A percentile compares a stretch with the other conserved stretches of the same genome.
Evolutionary conservation across 2,113 vertebrate species (phyloP).

Genomic region (Fregata magnificens): DNA sequence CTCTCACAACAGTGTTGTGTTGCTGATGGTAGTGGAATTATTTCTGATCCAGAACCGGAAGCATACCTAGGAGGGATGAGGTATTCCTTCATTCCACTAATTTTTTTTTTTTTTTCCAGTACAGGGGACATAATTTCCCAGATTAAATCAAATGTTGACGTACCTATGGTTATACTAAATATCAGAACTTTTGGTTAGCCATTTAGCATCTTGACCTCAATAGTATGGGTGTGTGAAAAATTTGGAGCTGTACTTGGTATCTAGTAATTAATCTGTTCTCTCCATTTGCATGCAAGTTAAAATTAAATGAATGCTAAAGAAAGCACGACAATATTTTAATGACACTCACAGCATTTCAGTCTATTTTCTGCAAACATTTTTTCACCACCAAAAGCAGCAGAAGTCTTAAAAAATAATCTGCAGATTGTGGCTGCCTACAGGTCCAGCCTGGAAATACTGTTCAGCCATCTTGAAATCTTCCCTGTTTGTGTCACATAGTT

Average conservation of each 20-base stretch:
- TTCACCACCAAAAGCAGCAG: background rate
- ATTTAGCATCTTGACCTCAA: background rate
- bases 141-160: background rate
- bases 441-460: background rate
- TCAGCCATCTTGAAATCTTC: background rate
- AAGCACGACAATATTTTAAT: background rate
- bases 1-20: background rate
- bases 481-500: background rate
- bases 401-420: background rate
- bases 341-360: background rate
- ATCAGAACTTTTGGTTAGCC: background rate
- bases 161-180: background rate
- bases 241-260: background rate
- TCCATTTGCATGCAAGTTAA: background rate
- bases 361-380: background rate
- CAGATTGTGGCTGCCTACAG: background rate
- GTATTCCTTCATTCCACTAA: background rate
- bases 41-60: background rate
- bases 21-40: background rate
- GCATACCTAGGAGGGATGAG: background rate
- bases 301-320: background rate
- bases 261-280: background rate
- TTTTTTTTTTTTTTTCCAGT: background rate
- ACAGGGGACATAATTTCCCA: background rate
- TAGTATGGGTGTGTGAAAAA: background rate